Conservation (phyloP, 2,888 invertebrate genomes). For the Athalia circularis region DNA sequence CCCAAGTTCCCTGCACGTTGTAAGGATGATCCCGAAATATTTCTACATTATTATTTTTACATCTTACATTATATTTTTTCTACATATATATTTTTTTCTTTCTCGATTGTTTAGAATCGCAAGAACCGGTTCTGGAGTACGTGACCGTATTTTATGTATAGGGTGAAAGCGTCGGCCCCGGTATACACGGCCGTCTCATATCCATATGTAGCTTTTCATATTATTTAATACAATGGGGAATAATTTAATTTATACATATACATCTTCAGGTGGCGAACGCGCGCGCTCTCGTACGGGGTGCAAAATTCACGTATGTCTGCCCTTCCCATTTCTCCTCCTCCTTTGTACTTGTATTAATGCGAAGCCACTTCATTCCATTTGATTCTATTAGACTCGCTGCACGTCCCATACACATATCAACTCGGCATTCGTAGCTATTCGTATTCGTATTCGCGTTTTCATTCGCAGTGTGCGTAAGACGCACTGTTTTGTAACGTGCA, state of each 20-base stretch:
- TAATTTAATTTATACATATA: slow-evolving; percentile 32
- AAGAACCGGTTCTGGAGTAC: too few relatives aligned
- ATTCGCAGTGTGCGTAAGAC: background rate
- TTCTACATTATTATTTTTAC: too few relatives aligned
- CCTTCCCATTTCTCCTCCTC: slow-evolving; percentile 8
- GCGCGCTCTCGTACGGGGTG: background rate
- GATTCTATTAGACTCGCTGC: slow-evolving; percentile 34
- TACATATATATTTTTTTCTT: too few relatives aligned
- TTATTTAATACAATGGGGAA: slow-evolving; percentile 33
- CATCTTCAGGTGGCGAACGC: too few relatives aligned
- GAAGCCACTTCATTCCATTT: slow-evolving; percentile 69
- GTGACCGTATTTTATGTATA: background rate
- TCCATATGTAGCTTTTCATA: background rate
- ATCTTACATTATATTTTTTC: too few relatives aligned
- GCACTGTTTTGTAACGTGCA: background rate
- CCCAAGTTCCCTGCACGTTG: too few relatives aligned
- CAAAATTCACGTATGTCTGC: background rate
- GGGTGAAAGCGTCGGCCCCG: background rate
- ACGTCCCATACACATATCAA: too few relatives aligned
- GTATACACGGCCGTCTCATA: background rate
- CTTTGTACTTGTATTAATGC: slow-evolving; percentile 70
- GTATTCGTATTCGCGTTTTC: too few relatives aligned
- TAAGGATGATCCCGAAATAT: too few relatives aligned
- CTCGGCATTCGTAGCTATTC: background rate
- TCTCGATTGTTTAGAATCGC: too few relatives aligned